Evolutionary conservation across 2,113 vertebrate genomes (phyloP).

Genomic region (Perca schrenkii): DNA sequence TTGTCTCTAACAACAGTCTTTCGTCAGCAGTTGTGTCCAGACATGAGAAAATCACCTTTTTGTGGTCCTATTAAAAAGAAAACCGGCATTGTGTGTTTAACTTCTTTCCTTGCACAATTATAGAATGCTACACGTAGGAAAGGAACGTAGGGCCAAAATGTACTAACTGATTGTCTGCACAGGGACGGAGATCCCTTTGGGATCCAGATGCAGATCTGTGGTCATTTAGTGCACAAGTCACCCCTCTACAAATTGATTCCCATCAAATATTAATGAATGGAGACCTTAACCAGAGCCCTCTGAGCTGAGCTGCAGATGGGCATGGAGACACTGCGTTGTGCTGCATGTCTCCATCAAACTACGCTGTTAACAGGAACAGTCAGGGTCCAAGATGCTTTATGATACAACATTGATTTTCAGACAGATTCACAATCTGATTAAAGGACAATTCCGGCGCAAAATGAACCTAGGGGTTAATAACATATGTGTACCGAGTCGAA

Average conservation of each 20-base stretch:
- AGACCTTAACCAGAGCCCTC: slow-evolving; percentile 45
- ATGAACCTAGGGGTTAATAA: too few species aligned
- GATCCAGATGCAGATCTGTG: slow-evolving; percentile 33
- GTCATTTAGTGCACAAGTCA: slow-evolving; percentile 40
- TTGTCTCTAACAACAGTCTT: neutral
- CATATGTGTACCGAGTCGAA: too few species aligned
- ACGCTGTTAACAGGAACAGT: neutral
- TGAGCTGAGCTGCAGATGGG: slow-evolving; percentile 26
- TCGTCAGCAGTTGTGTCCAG: slow-evolving; percentile 17
- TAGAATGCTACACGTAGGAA: neutral
- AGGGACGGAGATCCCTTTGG: slow-evolving; percentile 14
- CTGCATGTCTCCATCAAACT: slow-evolving; percentile 4
- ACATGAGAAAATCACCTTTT: neutral
- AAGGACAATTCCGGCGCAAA: too few species aligned
- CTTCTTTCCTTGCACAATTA: neutral
- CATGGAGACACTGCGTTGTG: slow-evolving; percentile 15
- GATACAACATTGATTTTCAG: neutral
- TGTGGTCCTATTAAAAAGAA: neutral
- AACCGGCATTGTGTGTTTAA: neutral
- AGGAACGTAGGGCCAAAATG: neutral
- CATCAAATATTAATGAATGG: slow-evolving; percentile 74
- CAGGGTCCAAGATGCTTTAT: neutral
- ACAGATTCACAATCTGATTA: neutral
- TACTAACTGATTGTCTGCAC: neutral
- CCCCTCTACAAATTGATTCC: slow-evolving; percentile 65